These are phyloP conservation scores for Microcebus murinus DNA, from an alignment of 2,113 vertebrate species.

Conservation along the genomic window DNA sequence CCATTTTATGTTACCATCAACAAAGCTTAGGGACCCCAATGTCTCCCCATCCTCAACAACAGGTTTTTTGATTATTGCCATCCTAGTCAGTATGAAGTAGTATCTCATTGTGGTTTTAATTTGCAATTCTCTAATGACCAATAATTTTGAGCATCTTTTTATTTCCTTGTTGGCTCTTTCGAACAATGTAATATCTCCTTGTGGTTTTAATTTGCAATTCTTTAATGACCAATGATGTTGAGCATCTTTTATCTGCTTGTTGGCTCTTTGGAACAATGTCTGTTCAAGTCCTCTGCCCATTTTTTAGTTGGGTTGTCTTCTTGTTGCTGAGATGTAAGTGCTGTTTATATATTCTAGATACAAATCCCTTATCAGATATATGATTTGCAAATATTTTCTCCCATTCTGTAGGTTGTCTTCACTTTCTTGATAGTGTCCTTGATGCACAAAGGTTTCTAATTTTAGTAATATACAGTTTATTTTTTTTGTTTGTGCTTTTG, in stretches of 20 bases:
- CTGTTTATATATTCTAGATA: background rate
- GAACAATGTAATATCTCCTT: background rate
- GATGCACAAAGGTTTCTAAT: background rate
- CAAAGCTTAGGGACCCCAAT: background rate
- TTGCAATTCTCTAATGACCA: background rate
- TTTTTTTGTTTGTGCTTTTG: background rate
- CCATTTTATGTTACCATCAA: background rate
- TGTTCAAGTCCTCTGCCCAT: background rate
- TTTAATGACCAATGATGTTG: background rate
- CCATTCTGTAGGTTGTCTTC: background rate
- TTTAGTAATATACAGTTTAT: background rate
- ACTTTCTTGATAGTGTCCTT: background rate
- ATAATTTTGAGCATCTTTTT: no score
- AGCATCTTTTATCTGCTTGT: background rate
- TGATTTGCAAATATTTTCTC: constrained; percentile 33
- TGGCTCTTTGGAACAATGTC: background rate
- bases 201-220: background rate
- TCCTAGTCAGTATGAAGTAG: background rate
- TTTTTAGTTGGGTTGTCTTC: background rate
- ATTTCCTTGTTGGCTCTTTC: no score
- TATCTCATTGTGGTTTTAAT: background rate
- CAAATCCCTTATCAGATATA: background rate
- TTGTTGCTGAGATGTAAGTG: background rate
- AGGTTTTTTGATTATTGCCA: background rate
- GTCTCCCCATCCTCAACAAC: background rate